phyloP scores from a whole-genome alignment of 2,888 invertebrate species.

The Choreutis nemorana region DNA sequence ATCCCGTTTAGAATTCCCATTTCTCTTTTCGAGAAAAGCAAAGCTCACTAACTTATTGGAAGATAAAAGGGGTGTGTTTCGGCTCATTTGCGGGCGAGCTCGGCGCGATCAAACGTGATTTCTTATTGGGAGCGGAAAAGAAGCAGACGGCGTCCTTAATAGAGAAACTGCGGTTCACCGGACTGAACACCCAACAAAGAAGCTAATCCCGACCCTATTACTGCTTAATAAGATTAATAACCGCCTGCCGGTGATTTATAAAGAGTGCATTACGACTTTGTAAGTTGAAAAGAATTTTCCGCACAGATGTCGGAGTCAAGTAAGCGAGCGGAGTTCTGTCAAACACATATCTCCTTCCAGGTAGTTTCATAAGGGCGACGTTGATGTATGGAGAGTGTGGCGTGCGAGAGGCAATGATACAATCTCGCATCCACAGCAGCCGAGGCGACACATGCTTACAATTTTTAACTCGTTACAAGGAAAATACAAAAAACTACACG shows the following conservation, averaged over 20 bases:
- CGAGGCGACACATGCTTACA: conserved; percentile 42
- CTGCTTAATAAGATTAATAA: conserved; percentile 27
- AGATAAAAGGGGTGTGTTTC: conserved; percentile 58
- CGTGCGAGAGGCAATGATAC: conserved; percentile 17
- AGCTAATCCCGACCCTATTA: conserved; percentile 30
- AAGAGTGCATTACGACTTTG: neutral
- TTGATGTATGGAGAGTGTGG: conserved; percentile 41
- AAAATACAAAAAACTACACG: too few relatives aligned
- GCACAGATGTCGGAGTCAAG: neutral
- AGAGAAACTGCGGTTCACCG: conserved; percentile 31
- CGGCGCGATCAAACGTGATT: conserved; percentile 50
- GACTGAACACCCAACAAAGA: conserved; percentile 19
- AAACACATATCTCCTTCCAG: conserved; percentile 37
- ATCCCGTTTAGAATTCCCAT: conserved; percentile 32
- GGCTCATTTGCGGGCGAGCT: conserved; percentile 55
- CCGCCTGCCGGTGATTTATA: conserved; percentile 10
- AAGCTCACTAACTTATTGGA: conserved; percentile 52
- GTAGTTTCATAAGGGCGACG: conserved; percentile 45
- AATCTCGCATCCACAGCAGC: conserved; percentile 31
- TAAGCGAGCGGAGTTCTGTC: conserved; percentile 26
- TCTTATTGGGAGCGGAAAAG: conserved; percentile 45
- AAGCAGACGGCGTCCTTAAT: conserved; percentile 28
- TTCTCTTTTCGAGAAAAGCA: conserved; percentile 33
- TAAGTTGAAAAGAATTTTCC: neutral
- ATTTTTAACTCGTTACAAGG: conserved; percentile 54